Conservation (phyloP, 2,888 invertebrate species). For the Byasa hedistus region DNA sequence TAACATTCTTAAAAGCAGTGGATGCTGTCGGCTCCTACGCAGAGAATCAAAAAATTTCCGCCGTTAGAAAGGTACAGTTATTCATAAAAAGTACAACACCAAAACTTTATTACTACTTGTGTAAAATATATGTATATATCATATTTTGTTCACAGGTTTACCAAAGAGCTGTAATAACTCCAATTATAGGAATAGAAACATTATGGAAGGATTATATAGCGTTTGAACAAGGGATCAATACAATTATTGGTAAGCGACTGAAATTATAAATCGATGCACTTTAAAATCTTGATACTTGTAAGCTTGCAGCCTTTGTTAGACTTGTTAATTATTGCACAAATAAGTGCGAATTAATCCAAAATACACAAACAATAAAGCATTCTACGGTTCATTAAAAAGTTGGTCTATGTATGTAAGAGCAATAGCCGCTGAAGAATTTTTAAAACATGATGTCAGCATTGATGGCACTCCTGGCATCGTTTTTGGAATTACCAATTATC, state of each 20-base stretch:
- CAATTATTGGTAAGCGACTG: conserved; percentile 70
- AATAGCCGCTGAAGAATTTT: too few relatives aligned
- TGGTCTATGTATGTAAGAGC: too few relatives aligned
- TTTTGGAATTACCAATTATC: too few relatives aligned
- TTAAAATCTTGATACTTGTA: background rate
- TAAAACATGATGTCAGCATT: too few relatives aligned
- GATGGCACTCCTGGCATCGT: too few relatives aligned
- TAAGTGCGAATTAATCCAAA: too few relatives aligned
- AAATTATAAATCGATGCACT: background rate
- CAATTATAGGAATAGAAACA: conserved; percentile 97
- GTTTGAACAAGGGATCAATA: conserved; percentile 94
- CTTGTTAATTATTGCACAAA: too few relatives aligned
- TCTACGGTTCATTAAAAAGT: too few relatives aligned
- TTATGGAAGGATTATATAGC: conserved; percentile 98
- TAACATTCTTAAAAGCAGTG: conserved; percentile 95
- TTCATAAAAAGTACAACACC: background rate
- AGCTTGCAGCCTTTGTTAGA: background rate
- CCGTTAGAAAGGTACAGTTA: conserved; percentile 90
- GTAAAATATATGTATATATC: background rate
- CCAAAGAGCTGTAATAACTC: conserved; percentile 96
- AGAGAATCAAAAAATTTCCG: conserved; percentile 99
- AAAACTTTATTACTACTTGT: too few relatives aligned
- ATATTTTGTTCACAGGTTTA: conserved; percentile 84
- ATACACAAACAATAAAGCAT: too few relatives aligned
- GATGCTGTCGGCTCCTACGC: conserved; percentile 99